Base-by-base conservation (phyloP, 2,888 invertebrate genomes). In the Zaprionus obscuricornis region DNA sequence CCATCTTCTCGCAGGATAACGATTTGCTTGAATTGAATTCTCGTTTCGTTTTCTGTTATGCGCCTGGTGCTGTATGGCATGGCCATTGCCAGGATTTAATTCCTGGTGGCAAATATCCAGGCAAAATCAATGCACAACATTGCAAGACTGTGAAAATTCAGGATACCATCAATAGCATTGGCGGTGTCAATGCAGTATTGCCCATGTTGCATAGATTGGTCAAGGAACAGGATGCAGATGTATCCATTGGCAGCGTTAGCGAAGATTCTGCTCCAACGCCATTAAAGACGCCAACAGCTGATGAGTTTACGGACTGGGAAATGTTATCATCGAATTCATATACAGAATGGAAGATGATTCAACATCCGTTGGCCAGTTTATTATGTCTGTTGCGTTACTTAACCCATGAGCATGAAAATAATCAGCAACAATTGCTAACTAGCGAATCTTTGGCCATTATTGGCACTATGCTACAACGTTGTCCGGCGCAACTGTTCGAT, bases 341-440 rank as follows among this genome's bases (percentile, higher is more conserved):
- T 54, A 88, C 90, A 90, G 93, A 93, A 76, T 91, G 91, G 89
- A 92, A 92, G 84, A 89, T 93, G 84, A 92, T 92, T 67, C 92
- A 92, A 79, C 92, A 92, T 86, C 92, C 92, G 1, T 89, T 93
- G 42, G 92, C 93, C 8, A 92, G 92, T 42, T 92, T 93, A 67
- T 83, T 93, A 27, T 92, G 92, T 26, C 88, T 93, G 47, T 68
- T 93, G 14, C 91, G 92, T 42, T 92, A 92, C 85, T 89, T 93
- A 50, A 89, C 92, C 0, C 91, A 91, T 49, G 91, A 91, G 36
- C 91, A 91, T 66, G 89, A 90, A 8, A 89, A 91, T 47, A 93
- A 93, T 83, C 92, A 92, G 75, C 93, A 93, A 62, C 91, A 91
- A 67, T 86, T 93, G 31, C 77, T 93, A 1, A 90, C 91, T 52